These are phyloP conservation scores for Cosmia pyralina DNA, from an alignment of 2,888 invertebrate species.

Conservation along the genomic window DNA sequence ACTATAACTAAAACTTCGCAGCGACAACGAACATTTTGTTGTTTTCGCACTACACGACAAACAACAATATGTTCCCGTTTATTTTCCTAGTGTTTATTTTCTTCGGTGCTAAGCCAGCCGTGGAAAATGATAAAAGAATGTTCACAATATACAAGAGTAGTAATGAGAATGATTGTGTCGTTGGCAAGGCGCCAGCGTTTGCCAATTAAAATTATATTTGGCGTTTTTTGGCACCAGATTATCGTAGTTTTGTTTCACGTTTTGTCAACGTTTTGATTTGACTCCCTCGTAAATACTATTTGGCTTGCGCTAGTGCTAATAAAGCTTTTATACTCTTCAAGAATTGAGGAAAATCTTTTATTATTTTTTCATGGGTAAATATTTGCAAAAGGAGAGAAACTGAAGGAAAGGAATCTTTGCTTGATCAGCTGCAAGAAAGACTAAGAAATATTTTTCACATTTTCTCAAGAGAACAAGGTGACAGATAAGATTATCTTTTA, in stretches of 20 bases:
- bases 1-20: neutral
- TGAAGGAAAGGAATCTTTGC: neutral
- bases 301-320: conserved; percentile 3
- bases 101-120: conserved; percentile 40
- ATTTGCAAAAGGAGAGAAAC: neutral
- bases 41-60: conserved; percentile 1
- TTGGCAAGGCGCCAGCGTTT: conserved; percentile 59
- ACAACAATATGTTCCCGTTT: conserved; percentile 22
- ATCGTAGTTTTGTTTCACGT: conserved; percentile 54
- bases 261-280: conserved; percentile 50
- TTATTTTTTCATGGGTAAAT: neutral
- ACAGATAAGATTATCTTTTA: neutral
- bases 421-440: neutral
- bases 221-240: conserved; percentile 65
- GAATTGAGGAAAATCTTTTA: neutral
- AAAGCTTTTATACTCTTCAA: conserved; percentile 7
- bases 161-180: conserved; percentile 62
- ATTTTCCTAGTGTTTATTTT: conserved; percentile 43
- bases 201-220: conserved; percentile 69
- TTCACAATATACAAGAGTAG: conserved; percentile 48
- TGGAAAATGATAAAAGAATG: conserved; percentile 59
- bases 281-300: conserved; percentile 41
- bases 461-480: neutral
- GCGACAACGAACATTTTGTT: neutral
- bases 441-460: neutral